Evolutionary conservation across 2,888 invertebrate genomes (phyloP).

Genomic region (Idaea dimidiata): DNA sequence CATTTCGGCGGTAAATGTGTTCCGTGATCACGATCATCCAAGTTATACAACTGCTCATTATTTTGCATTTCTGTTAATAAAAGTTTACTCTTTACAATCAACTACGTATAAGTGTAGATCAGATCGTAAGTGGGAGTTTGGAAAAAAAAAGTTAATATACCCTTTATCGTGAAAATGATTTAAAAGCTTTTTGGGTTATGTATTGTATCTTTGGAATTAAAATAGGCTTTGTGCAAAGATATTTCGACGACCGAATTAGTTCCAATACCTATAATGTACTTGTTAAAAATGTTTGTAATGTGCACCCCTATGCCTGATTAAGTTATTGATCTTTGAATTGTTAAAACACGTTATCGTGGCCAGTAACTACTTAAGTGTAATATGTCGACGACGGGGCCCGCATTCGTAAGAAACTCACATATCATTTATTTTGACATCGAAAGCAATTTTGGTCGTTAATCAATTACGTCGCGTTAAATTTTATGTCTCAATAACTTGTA

Average conservation of each 20-base stretch:
- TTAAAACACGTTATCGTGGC: slow-evolving; percentile 49
- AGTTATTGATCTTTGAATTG: slow-evolving; percentile 59
- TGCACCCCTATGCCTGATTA: slow-evolving; percentile 58
- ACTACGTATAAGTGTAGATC: too few species aligned
- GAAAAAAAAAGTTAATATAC: too few species aligned
- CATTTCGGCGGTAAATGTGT: slow-evolving; percentile 55
- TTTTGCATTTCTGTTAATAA: too few species aligned
- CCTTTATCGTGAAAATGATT: too few species aligned
- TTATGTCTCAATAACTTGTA: slow-evolving; percentile 57
- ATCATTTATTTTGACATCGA: slow-evolving; percentile 73
- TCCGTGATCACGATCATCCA: slow-evolving; percentile 34
- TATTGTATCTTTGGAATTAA: too few species aligned
- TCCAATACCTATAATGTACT: neutral
- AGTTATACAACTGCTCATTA: neutral
- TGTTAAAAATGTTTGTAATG: slow-evolving; percentile 32
- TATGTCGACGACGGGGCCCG: slow-evolving; percentile 59
- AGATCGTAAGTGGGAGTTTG: too few species aligned
- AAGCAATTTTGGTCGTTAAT: slow-evolving; percentile 59
- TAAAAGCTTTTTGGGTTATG: too few species aligned
- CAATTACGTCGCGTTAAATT: slow-evolving; percentile 63
- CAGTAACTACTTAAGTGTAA: slow-evolving; percentile 24
- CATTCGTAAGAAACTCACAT: slow-evolving; percentile 67
- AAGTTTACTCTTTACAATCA: too few species aligned
- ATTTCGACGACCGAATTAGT: too few species aligned
- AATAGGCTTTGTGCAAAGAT: too few species aligned